Evolutionary conservation across 1,140 invertebrate genomes (phyloP).

Genomic region (Pachyrhynchus sulphureomaculatus): DNA sequence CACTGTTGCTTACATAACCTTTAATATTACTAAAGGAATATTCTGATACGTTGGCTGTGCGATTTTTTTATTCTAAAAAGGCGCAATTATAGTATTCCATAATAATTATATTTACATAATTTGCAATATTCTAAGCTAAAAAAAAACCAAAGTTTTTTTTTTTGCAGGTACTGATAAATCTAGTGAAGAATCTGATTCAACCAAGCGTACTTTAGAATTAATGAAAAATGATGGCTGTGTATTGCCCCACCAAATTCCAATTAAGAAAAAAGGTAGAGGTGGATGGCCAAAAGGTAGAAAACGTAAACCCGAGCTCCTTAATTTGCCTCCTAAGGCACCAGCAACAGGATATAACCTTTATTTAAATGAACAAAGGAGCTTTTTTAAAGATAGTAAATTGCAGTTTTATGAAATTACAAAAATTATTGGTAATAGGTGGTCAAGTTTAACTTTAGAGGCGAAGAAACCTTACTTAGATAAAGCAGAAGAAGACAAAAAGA

Average conservation of each 20-base stretch:
- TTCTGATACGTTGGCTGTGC: no score
- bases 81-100: no score
- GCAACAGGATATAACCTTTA: conserved; percentile 61
- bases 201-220: conserved; percentile 15
- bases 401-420: conserved; percentile 57
- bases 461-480: conserved; percentile 59
- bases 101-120: no score
- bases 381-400: conserved; percentile 57
- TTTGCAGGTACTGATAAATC: conserved; percentile 25
- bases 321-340: conserved; percentile 59
- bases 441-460: conserved; percentile 55
- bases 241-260: conserved; percentile 17
- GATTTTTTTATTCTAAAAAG: no score
- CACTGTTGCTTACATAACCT: no score
- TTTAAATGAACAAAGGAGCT: conserved; percentile 58
- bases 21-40: no score
- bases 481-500: conserved; percentile 59
- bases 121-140: no score
- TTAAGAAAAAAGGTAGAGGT: conserved; percentile 55
- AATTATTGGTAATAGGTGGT: conserved; percentile 61
- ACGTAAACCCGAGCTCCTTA: conserved; percentile 56
- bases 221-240: conserved; percentile 18
- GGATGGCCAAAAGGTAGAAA: conserved; percentile 66
- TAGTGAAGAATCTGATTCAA: conserved; percentile 30
- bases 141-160: no score